Conservation (phyloP, 2,797 vertebrate species). For the Rhinatrema bivittatum region DNA sequence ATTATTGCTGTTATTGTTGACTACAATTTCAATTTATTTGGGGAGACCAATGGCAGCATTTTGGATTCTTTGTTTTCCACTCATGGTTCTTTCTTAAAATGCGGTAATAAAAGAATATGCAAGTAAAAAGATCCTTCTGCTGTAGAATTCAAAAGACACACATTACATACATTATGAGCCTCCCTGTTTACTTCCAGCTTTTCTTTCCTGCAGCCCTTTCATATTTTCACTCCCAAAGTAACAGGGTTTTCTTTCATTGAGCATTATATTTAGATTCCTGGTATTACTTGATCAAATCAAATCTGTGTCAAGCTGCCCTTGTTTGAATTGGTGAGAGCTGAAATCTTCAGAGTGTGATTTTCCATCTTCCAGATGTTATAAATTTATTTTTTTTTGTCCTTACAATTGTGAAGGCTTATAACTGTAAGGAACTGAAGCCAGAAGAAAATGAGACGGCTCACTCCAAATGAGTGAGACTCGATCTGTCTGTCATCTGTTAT, state of each 20-base stretch:
- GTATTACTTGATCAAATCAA: conserved; percentile 34
- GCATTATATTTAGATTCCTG: conserved; percentile 26
- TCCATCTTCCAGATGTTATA: conserved; percentile 39
- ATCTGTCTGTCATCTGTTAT: conserved; percentile 25
- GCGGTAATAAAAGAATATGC: neutral
- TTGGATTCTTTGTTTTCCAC: too few relatives aligned
- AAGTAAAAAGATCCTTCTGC: neutral
- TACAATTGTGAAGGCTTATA: too few relatives aligned
- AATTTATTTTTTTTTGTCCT: too few relatives aligned
- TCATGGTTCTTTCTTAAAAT: too few relatives aligned
- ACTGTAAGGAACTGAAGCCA: conserved; percentile 30
- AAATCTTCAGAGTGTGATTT: conserved; percentile 49
- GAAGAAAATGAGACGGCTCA: conserved; percentile 21
- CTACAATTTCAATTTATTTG: too few relatives aligned
- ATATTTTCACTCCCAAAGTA: conserved; percentile 3
- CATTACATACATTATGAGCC: neutral
- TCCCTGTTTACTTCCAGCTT: too few relatives aligned
- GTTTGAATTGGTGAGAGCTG: conserved; percentile 51
- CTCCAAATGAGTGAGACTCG: conserved; percentile 29
- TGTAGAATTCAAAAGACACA: conserved; percentile 1
- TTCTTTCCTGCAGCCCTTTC: neutral
- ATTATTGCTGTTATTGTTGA: too few relatives aligned
- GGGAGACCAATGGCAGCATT: too few relatives aligned
- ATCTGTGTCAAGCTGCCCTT: conserved; percentile 52
- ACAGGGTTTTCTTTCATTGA: conserved; percentile 19